Base-by-base conservation (phyloP, 2,797 vertebrate genomes). In the Sphaeramia orbicularis region DNA sequence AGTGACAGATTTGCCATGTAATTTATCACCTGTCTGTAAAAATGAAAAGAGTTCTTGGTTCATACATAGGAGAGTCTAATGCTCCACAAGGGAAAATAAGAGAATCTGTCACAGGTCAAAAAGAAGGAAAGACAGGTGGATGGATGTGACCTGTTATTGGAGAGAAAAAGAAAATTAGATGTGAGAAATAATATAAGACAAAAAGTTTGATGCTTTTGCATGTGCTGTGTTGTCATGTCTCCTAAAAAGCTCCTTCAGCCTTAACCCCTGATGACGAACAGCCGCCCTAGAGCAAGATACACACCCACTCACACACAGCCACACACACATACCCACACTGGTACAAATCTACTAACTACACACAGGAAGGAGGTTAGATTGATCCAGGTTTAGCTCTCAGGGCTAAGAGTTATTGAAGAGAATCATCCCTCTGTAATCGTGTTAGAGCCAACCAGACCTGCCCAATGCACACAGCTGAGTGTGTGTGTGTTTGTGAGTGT, bases 331-430 rank as follows among this genome's bases (percentile, higher is more conserved):
- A 62, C 32, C 58, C 70, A 75, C 61, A 68, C 63, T 69, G 48
- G 61, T 55, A 65, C 77, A 53, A 60, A 57, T 57, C 30, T 44
- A 60, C 57, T 37, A 66, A 35, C 41, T 65, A 60, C 64, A 69
- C 80, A 90, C 83, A 90, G 86, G 86, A 89, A 92, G 86, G 83
- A 89, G 86, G 89, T 88, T 90, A 86, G 90, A 94, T 92, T 94
- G 93, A 94, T 94, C 87, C 90, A 91, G 91, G 85, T 92, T 93
- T 93, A 93, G 91, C 93, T 94, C 91, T 92, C 87, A 88, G 90
- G 91, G 92, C 91, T 94, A 94, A 94, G 93, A 93, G 93, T 94
- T 94, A 94, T 94, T 95, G 93, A 92, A 90, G 91, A 93, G 89
- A 91, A 93, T 94, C 92, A 92, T 93, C 88, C 87, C 88, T 83